Evolutionary conservation across 2,113 vertebrate species (phyloP), one percentile per base, ranked within the genome.

Genomic region (Alouatta palliata): DNA sequence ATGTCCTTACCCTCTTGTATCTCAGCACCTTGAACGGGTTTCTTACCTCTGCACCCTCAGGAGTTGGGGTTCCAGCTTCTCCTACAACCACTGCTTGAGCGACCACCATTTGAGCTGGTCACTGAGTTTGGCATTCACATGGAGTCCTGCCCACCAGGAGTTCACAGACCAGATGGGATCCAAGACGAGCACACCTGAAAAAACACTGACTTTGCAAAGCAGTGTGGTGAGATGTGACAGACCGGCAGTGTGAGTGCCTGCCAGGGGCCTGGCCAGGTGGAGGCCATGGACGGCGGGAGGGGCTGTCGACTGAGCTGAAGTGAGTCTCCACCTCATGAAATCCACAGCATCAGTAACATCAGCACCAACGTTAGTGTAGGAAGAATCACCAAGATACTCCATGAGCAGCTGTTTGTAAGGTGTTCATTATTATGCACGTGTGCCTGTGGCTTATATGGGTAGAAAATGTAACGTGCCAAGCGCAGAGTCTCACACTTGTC

Each of bases 341-440:
- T 25, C 43, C 1, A 7, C 49, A 77, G 71, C 37, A 19, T 71
- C 81, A 9, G 40, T 23, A 6, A 35, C 17, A 23, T 25, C 2
- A 30, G 87, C 12, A 11, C 71, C 4, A 0, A 37, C 32, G 47
- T 30, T 11, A 23, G 10, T 0, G 3, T 2, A 2, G 40, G 9
- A 5, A 13, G 49, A 49, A n/a, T 8, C 21, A 17, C 3, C 3
- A 0, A 20, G 47, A 0, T 54, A 73, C 21, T 6, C 54, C 9
- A 0, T 0, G 2, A 20, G 70, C 20, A 0, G 10, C 10, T 2
- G 23, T n/a, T 10, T 49, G n/a, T 1, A 1, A 35, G 5, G 3
- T 0, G 19, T 6, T 64, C 19, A 1, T 35, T 1, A 20, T 56
- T 66, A 20, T 2, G 1, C 16, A 47, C 4, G 3, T 0, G 11